phyloP scores from a whole-genome alignment of 2,888 invertebrate genomes.

The Drosophila paranaensis region DNA sequence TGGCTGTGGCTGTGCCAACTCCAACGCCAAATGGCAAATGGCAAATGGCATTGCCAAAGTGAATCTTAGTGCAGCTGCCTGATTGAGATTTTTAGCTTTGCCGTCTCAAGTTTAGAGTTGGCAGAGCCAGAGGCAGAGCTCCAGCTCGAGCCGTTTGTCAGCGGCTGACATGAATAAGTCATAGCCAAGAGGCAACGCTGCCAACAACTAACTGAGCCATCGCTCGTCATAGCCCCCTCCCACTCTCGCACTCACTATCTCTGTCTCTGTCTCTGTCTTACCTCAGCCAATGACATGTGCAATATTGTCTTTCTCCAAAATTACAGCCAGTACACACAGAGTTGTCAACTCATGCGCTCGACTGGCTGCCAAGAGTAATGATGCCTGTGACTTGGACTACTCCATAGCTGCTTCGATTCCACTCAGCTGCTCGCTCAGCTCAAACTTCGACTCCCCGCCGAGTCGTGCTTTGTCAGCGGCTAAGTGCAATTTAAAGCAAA shows the following conservation, averaged over 20 bases:
- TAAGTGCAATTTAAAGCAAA: slow-evolving; percentile 75
- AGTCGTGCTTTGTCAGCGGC: slow-evolving; percentile 70
- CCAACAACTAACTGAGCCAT: slow-evolving; percentile 30
- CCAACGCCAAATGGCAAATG: slow-evolving; percentile 42
- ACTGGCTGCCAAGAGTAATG: slow-evolving; percentile 71
- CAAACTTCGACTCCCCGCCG: not conserved
- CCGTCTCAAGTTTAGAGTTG: slow-evolving; percentile 11
- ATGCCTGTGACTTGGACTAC: slow-evolving; percentile 44
- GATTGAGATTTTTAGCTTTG: slow-evolving; percentile 61
- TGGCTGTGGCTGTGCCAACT: not conserved
- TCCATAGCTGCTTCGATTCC: slow-evolving; percentile 7
- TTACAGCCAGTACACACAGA: slow-evolving; percentile 69
- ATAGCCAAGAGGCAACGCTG: slow-evolving; percentile 52
- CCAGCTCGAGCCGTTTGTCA: slow-evolving; percentile 66
- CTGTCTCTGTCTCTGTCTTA: slow-evolving; percentile 1
- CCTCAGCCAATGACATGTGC: slow-evolving; percentile 70
- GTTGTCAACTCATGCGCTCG: slow-evolving; percentile 71
- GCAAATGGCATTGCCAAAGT: slow-evolving; percentile 68
- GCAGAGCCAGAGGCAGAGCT: slow-evolving; percentile 12
- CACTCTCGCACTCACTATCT: no score
- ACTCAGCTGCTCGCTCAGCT: slow-evolving; percentile 5
- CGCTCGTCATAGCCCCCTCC: slow-evolving; percentile 14
- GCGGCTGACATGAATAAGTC: slow-evolving; percentile 75
- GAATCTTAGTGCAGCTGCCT: slow-evolving; percentile 55
- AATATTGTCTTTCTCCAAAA: slow-evolving; percentile 69